Base-by-base conservation (phyloP, 2,888 invertebrate species). In the Neoitamus cyanurus region DNA sequence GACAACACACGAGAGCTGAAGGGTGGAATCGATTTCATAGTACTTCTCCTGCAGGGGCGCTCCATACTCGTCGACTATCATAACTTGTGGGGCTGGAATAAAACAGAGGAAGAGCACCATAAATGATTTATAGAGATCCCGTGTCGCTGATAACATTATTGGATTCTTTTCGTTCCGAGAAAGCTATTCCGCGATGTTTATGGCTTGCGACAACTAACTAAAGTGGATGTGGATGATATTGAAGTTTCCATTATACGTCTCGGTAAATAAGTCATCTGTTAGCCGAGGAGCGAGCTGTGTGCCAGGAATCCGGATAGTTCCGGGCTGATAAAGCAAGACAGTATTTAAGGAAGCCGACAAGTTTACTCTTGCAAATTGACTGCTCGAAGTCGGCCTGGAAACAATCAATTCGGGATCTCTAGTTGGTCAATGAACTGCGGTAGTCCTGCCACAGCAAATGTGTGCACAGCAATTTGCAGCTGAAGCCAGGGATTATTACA, bases 21-120 rank as follows among this genome's bases (percentile, higher is more conserved):
- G 91, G 28, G 93, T 93, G 85, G 93, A 93, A 87, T 93, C 93
- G 48, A 92, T 92, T 89, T 93, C 93, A 88, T 93, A 93, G 88
- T 92, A 92, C 88, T 93, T 92, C 88, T 93, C 93, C 87, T 91
- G 91, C 83, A 93, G 89, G 42, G 92, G 91, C 87, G 92, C 90
- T 2, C 93, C 93, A 86, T 92, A 91, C 86, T 93, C 92, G 87
- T 93, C 93, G 73, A 92, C 91, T 87, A 93, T 93, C 89, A 92
- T 91, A 84, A 93, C 93, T 88, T 93, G 92, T 20, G 93, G 93
- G 73, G 93, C 93, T 93, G 88, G 2, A 88, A 87, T 83, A 84
- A 84, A 82, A 85, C 30, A 77, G 36, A 3, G 73, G 69, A 82
- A 78, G 83, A 70, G 34, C 11, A 69, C 34, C 20, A 69, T 69